Percentiles rank a stretch among this genome's conserved stretches.
Conservation (phyloP, 2,888 invertebrate genomes). For the Mesorhabditis spiculigera region DNA sequence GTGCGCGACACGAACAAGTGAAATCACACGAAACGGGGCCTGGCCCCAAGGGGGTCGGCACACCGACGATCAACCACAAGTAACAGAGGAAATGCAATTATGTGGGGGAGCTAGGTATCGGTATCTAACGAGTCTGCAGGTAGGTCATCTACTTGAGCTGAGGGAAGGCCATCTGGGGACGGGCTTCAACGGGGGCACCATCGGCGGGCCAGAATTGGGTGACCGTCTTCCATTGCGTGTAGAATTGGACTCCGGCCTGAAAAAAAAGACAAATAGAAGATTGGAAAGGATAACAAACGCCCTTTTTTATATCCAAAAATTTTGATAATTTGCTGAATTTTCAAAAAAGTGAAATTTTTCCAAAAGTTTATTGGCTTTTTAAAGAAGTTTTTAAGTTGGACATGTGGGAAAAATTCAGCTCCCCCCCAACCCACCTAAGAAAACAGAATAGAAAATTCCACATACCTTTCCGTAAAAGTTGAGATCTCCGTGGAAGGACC, state of each 20-base stretch:
- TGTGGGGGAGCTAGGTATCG: too few species aligned
- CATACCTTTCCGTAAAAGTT: constrained; percentile 88
- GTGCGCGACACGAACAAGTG: too few species aligned
- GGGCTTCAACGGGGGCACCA: constrained; percentile 65
- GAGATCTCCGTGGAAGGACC: constrained; percentile 89
- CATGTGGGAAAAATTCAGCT: neutral
- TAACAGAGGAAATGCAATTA: too few species aligned
- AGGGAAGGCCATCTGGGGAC: constrained; percentile 57
- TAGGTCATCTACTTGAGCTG: constrained; percentile 46
- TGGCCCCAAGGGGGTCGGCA: too few species aligned
- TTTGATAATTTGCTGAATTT: neutral
- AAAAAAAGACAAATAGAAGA: neutral
- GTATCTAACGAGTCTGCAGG: too few species aligned
- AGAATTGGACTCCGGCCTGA: constrained; percentile 82
- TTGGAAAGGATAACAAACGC: too few species aligned
- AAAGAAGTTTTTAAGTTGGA: neutral
- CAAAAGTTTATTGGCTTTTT: constrained; percentile 35
- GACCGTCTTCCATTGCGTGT: constrained; percentile 92
- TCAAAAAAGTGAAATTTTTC: constrained; percentile 60
- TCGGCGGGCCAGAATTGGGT: constrained; percentile 89
- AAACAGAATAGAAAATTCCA: constrained; percentile 60
- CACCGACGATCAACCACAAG: too few species aligned
- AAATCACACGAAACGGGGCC: too few species aligned
- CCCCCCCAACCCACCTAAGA: neutral
- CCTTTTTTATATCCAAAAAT: neutral